Percentiles rank a stretch among this genome's conserved stretches.
Evolutionary conservation across 2,888 invertebrate species (phyloP).

Genomic region (Pheosia gnoma): DNA sequence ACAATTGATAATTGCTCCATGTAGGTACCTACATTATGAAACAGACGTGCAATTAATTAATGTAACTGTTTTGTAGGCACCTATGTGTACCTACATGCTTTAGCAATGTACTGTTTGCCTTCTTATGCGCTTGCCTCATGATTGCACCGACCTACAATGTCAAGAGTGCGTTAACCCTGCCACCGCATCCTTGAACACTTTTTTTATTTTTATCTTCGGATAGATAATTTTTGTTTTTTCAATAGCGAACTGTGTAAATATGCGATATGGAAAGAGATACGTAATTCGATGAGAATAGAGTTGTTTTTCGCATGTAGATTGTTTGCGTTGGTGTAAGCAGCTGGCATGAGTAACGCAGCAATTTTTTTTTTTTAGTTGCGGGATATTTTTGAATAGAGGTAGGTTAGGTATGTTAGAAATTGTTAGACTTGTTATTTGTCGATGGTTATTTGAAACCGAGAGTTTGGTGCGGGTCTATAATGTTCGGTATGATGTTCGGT

Average conservation of each 20-base stretch:
- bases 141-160: constrained; percentile 68
- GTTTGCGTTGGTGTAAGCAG: constrained; percentile 17
- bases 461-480: too few relatives aligned
- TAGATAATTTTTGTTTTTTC: constrained; percentile 63
- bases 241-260: constrained; percentile 30
- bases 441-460: too few relatives aligned
- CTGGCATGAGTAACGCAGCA: constrained; percentile 30
- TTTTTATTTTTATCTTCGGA: constrained; percentile 58
- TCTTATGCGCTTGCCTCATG: constrained; percentile 58
- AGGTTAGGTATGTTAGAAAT: constrained; percentile 5
- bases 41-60: background rate
- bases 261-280: background rate
- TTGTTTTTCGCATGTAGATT: constrained; percentile 29
- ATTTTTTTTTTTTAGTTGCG: constrained; percentile 18
- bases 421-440: background rate
- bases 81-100: background rate
- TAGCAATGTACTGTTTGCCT: constrained; percentile 30
- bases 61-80: background rate
- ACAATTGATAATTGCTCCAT: background rate
- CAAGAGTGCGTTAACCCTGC: constrained; percentile 71
- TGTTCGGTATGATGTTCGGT: too few relatives aligned
- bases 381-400: constrained; percentile 7
- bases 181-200: constrained; percentile 72
- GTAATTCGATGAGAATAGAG: constrained; percentile 34
- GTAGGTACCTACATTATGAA: background rate